These are phyloP conservation scores for Misgurnus anguillicaudatus DNA, from an alignment of 2,113 vertebrate genomes.

Conservation along the genomic window DNA sequence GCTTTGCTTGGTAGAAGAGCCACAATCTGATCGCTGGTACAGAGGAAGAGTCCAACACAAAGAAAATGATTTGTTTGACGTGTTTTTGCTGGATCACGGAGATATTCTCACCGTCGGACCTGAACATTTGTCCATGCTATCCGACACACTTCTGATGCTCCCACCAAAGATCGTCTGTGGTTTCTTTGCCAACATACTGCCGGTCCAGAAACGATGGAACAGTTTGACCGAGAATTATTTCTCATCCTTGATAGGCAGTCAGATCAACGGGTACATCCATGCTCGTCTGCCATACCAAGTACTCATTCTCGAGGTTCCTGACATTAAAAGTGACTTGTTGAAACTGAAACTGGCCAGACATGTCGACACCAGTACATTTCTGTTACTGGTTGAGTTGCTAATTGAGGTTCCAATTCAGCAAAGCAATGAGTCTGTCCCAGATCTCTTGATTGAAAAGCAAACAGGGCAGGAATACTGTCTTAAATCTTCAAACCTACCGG, in stretches of 20 bases:
- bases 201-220: constrained; percentile 73
- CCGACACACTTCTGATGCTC: constrained; percentile 78
- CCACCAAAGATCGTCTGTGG: constrained; percentile 84
- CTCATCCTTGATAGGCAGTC: constrained; percentile 75
- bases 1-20: constrained; percentile 86
- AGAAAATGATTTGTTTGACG: constrained; percentile 67
- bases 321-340: constrained; percentile 76
- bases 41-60: constrained; percentile 85
- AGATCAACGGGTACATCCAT: constrained; percentile 79
- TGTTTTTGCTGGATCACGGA: constrained; percentile 85
- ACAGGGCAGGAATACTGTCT: constrained; percentile 55
- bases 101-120: constrained; percentile 73
- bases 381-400: constrained; percentile 81
- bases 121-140: constrained; percentile 73
- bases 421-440: constrained; percentile 58
- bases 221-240: constrained; percentile 80
- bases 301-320: constrained; percentile 82
- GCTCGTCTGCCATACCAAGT: constrained; percentile 77
- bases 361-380: constrained; percentile 84
- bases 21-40: constrained; percentile 78
- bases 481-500: constrained; percentile 54
- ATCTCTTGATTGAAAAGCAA: constrained; percentile 66
- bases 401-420: constrained; percentile 70
- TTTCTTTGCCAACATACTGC: constrained; percentile 86
- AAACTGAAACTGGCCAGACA: constrained; percentile 79